phyloP scores from a whole-genome alignment of 2,797 vertebrate genomes.

The Enteromius radiatus region DNA sequence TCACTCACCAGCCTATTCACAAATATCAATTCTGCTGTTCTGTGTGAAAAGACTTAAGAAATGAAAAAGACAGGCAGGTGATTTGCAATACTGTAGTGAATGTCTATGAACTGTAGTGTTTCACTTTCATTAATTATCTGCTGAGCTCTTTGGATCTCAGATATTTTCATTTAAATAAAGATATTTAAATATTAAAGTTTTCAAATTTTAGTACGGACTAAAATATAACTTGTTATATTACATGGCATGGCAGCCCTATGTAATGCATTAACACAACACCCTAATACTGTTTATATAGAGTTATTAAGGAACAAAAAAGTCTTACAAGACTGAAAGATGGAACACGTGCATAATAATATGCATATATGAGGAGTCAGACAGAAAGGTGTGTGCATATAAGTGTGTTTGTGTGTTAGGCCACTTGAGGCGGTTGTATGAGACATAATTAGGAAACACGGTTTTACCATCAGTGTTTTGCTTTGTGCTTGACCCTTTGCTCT shows the following conservation, averaged over 20 bases:
- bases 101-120: not conserved
- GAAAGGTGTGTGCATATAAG: not conserved
- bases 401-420: not conserved
- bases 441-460: conserved; percentile 51
- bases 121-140: not conserved
- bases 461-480: conserved; percentile 44
- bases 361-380: not conserved
- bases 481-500: conserved; percentile 55
- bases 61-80: not conserved
- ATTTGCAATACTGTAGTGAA: not conserved
- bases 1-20: not conserved
- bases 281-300: not conserved
- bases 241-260: not conserved
- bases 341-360: not conserved
- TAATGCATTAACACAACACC: too few species aligned
- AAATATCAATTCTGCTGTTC: not conserved
- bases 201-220: too few species aligned
- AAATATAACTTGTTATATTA: not conserved
- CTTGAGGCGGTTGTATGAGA: conserved; percentile 32
- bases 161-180: not conserved
- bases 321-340: not conserved
- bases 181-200: not conserved
- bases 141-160: not conserved
- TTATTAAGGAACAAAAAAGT: not conserved
- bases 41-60: not conserved